Percentiles rank a stretch among this genome's conserved stretches.
These are phyloP conservation scores for Notarius quadriscutis DNA, from an alignment of 2,113 vertebrate species.

Conservation along the genomic window DNA sequence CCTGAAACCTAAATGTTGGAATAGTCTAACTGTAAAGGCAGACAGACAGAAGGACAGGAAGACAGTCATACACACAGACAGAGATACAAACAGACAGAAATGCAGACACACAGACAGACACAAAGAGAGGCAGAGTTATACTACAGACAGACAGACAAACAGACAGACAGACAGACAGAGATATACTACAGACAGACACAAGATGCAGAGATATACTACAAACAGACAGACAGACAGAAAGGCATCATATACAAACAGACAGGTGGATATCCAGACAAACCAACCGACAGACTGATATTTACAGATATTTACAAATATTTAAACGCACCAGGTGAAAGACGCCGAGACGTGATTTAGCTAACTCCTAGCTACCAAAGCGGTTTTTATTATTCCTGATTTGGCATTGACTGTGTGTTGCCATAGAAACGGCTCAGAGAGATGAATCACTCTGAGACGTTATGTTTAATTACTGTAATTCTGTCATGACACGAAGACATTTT, in stretches of 20 bases:
- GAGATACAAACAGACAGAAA: background rate
- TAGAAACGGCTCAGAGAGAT: background rate
- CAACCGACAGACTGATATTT: background rate
- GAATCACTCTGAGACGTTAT: background rate
- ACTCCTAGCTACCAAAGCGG: background rate
- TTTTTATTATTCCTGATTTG: background rate
- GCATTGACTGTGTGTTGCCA: background rate
- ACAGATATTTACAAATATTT: background rate
- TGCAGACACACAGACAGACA: background rate
- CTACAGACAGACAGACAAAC: background rate
- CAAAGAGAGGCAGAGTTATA: background rate
- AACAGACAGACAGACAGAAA: background rate
- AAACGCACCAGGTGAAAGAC: background rate
- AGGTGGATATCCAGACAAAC: background rate
- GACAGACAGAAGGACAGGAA: background rate
- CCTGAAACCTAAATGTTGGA: background rate
- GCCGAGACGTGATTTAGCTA: background rate
- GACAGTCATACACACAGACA: background rate
- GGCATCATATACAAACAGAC: background rate
- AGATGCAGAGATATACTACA: background rate
- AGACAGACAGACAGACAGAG: background rate
- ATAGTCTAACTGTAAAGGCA: background rate
- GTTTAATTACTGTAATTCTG: slow-evolving; percentile 24
- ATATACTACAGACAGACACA: background rate
- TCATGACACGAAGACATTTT: background rate